Evolutionary conservation across 1,140 invertebrate species (phyloP).

Genomic region (Antheraea mylitta): DNA sequence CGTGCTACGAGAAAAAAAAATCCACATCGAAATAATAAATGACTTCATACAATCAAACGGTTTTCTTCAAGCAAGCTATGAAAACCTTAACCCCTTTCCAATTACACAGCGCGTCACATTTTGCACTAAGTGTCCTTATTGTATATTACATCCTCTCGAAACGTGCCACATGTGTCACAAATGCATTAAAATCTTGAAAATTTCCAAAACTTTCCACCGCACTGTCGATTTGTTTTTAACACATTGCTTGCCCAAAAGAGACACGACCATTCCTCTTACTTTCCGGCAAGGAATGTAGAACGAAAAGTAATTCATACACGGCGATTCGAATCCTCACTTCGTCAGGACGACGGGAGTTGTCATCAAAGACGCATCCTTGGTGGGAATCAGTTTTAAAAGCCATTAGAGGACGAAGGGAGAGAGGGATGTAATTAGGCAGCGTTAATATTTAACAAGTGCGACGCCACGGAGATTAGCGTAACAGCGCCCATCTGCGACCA

Average conservation of each 20-base stretch:
- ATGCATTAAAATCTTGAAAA: slow-evolving; percentile 8
- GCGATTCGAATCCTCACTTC: not conserved
- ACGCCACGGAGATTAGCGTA: slow-evolving; percentile 65
- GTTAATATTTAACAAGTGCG: slow-evolving; percentile 78
- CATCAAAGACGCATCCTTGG: slow-evolving; percentile 76
- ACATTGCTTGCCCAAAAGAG: not conserved
- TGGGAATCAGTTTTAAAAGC: slow-evolving; percentile 77
- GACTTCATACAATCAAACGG: not conserved
- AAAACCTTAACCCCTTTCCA: not conserved
- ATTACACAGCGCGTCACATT: not conserved
- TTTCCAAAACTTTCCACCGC: not conserved
- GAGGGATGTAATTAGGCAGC: slow-evolving; percentile 71
- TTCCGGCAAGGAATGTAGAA: not conserved
- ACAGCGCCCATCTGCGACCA: slow-evolving; percentile 54
- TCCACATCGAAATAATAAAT: not conserved
- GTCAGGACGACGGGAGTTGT: slow-evolving; percentile 61
- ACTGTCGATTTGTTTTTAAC: not conserved
- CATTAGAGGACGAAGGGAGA: slow-evolving; percentile 63
- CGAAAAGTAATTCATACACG: not conserved
- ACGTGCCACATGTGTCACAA: slow-evolving; percentile 34
- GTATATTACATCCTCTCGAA: not conserved
- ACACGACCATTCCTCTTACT: not conserved
- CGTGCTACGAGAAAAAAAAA: too few species aligned
- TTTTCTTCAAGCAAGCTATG: not conserved
- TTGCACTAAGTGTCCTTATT: not conserved